Evolutionary conservation across 2,888 invertebrate species (phyloP).

Genomic region (Aporophyla lueneburgensis): DNA sequence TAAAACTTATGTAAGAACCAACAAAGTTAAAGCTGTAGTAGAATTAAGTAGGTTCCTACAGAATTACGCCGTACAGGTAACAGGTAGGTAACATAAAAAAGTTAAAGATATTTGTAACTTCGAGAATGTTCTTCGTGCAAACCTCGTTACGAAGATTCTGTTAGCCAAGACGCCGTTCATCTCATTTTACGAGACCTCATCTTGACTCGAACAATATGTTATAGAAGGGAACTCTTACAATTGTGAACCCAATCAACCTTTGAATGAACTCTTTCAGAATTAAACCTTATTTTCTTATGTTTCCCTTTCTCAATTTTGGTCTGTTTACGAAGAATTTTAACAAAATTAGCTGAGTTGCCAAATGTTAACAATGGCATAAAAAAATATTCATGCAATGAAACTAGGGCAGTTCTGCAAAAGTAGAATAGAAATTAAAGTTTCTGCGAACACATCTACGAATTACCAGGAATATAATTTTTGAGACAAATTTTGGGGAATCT

Average conservation of each 20-base stretch:
- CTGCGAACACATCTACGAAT: slow-evolving; percentile 29
- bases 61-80: not conserved
- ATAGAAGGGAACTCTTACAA: slow-evolving; percentile 39
- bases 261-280: slow-evolving; percentile 34
- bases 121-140: slow-evolving; percentile 45
- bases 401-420: slow-evolving; percentile 42
- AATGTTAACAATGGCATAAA: slow-evolving; percentile 45
- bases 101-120: slow-evolving; percentile 39
- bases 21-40: not conserved
- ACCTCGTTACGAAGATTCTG: slow-evolving; percentile 57
- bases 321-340: slow-evolving; percentile 33
- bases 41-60: not conserved
- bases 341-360: slow-evolving; percentile 43
- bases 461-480: slow-evolving; percentile 18
- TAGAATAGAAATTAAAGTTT: slow-evolving; percentile 35
- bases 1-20: not conserved
- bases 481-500: not conserved
- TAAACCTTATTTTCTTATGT: slow-evolving; percentile 35
- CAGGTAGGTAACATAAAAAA: slow-evolving; percentile 28
- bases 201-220: slow-evolving; percentile 42
- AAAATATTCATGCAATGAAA: slow-evolving; percentile 40
- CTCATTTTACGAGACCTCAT: slow-evolving; percentile 55
- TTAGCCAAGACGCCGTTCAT: slow-evolving; percentile 57
- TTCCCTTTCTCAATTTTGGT: slow-evolving; percentile 8
- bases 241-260: slow-evolving; percentile 46